Base-by-base conservation (phyloP, 2,888 invertebrate species). In the Drosophila parthenogenetica region DNA sequence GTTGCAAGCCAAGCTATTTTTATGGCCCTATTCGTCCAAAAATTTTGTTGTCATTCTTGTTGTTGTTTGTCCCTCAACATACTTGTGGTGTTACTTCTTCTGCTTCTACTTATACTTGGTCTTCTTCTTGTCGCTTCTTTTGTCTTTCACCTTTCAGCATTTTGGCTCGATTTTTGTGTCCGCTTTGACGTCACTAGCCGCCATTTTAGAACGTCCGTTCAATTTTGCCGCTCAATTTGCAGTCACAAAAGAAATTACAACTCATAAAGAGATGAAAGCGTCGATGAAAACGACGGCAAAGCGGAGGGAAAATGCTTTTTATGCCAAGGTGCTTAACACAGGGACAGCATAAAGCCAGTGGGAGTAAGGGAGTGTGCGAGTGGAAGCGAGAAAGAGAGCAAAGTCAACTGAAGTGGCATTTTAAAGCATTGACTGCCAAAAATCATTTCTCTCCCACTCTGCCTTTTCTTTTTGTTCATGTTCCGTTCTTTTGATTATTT, bases 191-290 rank as follows among this genome's bases (percentile, higher is more conserved):
- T 76, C 80, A 79, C 25, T 46, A 19, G 40, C 48, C 60, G 58
- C 59, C 71, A 71, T 69, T 61, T 73, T 57, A 42, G 22, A 66
- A 63, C 63, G 66, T 77, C 72, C 69, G 61, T 78, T 70, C 64
- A 65, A 69, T 81, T 81, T 84, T 72, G 67, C 71, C 77, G 87
- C 85, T 87, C 88, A 87, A 83, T 83, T 83, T 83, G 82, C 79
- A 81, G 74, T 71, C 81, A 87, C 87, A 77, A 82, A 73, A 82
- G 88, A 72, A 88, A 88, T 82, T 82, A 82, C 79, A 57, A 64
- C 81, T 84, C 74, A 84, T 78, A 71, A 87, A 81, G 70, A 82
- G 88, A 83, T 83, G 88, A 83, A 83, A 83, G 88, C 8, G 16
- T 7, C 13, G 78, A 35, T 35, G 35, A 13, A 35, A 35, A 74